These are phyloP conservation scores for Steromphala cineraria DNA, from an alignment of 2,888 invertebrate genomes.

Conservation along the genomic window DNA sequence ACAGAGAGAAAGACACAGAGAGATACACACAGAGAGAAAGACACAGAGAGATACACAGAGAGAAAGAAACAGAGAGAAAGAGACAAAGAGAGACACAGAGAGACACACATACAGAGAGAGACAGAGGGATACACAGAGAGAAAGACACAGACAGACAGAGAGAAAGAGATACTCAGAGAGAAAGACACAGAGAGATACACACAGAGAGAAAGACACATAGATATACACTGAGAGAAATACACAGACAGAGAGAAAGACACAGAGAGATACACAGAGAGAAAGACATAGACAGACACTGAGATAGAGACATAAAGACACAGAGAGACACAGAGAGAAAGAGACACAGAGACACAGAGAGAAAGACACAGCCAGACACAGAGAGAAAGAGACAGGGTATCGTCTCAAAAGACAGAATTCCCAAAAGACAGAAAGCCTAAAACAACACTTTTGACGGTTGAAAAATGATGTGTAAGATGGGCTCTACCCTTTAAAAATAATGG, in stretches of 20 bases:
- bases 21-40: background rate
- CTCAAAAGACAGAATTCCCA: too few species aligned
- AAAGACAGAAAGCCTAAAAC: too few species aligned
- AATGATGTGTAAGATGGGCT: too few species aligned
- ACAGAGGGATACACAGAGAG: background rate
- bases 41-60: constrained; percentile 9
- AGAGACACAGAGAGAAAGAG: background rate
- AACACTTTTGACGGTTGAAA: too few species aligned
- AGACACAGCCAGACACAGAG: background rate
- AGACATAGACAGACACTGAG: background rate
- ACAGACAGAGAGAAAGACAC: background rate
- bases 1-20: background rate
- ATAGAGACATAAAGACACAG: background rate
- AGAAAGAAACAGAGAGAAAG: background rate
- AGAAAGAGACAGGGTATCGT: too few species aligned
- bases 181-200: background rate
- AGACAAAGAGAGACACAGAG: background rate
- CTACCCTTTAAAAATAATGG: too few species aligned
- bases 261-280: background rate
- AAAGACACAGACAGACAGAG: background rate
- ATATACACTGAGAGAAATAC: background rate
- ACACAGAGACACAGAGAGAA: background rate
- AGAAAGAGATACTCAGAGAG: background rate
- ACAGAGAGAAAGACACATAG: background rate
- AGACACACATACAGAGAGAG: background rate